Evolutionary conservation across 2,113 vertebrate genomes (phyloP).

Genomic region (Vulpes vulpes): DNA sequence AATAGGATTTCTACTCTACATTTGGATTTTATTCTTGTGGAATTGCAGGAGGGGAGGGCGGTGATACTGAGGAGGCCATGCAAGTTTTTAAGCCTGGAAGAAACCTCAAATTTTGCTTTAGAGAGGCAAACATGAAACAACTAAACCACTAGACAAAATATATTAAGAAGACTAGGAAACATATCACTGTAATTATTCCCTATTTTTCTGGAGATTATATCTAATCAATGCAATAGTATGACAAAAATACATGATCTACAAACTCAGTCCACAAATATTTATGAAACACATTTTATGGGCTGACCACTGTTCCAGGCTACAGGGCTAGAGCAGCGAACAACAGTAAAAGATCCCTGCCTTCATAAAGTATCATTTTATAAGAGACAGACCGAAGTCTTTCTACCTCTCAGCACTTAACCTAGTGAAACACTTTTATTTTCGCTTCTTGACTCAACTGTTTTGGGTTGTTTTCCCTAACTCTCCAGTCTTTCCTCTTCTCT

Average conservation of each 20-base stretch:
- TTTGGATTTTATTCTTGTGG: not conserved
- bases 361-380: not conserved
- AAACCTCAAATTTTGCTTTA: not conserved
- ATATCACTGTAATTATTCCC: not conserved
- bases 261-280: not conserved
- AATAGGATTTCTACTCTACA: not conserved
- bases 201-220: not conserved
- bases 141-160: not conserved
- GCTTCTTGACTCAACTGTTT: not conserved
- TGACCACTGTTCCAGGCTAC: not conserved
- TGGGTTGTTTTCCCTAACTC: not conserved
- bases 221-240: not conserved
- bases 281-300: not conserved
- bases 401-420: not conserved
- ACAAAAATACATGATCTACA: not conserved
- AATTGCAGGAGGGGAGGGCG: not conserved
- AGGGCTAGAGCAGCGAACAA: not conserved
- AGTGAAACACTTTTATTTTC: not conserved
- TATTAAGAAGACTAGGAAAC: not conserved
- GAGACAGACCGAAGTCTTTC: not conserved
- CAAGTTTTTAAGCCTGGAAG: not conserved
- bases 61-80: not conserved
- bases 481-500: not conserved
- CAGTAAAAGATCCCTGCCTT: not conserved
- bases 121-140: slow-evolving; percentile 7